Base-by-base conservation (phyloP, 2,797 vertebrate species). In the Calcarius lapponicus region DNA sequence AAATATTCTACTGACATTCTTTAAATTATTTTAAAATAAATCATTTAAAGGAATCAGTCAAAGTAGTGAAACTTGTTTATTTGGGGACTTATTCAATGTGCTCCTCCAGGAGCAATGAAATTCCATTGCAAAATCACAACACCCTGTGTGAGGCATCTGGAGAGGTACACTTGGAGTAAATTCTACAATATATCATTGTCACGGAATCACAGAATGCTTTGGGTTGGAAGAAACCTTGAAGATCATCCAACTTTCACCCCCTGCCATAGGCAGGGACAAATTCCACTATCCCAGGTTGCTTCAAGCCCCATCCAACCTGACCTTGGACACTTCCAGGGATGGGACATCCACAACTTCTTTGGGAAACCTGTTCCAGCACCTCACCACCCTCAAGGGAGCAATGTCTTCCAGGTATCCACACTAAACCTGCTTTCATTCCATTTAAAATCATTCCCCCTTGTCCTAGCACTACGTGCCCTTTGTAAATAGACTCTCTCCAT, bases 261-360 rank as follows among this genome's bases (percentile, higher is more conserved):
- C 19, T 60, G 32, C 9, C 25, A 36, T 15, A 16, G 7, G 21
- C 29, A 53, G 51, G 11, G 18, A 42, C 31, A 66, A 1, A 4
- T 66, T 1, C 29, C 34, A 29, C 26, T 9, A 3, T 7, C 21
- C 45, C 22, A 42, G 26, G 16, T 1, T 72, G 18, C 18, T 72
- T 40, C 31, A 47, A 17, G 18, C 6, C 25, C 13, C 0, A 0
- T n/a, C 56, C 48, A 61, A 0, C 31, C n/a, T 45, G 57, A 7
- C 20, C 7, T 58, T 47, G n/a, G 13, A 11, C 51, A 45, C 10
- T 76, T 11, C 10, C n/a, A 47, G 58, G 26, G 9, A 15, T 72
- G 66, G 6, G 6, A 12, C 25, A 71, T 20, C 21, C 25, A 28
- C n/a, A 72, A 0, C 7, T 72, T 60, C 40, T 72, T 25, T 36